Base-by-base conservation (phyloP, 2,113 vertebrate genomes). In the Pseudorhombus dupliciocellatus region DNA sequence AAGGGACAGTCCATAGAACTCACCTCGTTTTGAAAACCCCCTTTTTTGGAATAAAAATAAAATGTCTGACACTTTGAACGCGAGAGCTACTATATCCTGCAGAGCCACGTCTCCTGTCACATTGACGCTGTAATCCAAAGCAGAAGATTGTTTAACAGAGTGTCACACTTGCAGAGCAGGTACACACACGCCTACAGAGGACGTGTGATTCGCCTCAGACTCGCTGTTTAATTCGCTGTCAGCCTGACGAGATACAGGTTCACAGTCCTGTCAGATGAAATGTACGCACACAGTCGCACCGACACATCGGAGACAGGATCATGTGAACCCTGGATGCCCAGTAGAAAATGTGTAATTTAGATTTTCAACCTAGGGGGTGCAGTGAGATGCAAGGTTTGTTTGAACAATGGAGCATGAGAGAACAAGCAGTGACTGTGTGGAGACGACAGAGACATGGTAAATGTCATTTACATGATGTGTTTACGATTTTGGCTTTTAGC, bases 171-270 rank as follows among this genome's bases (percentile, higher is more conserved):
- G 3, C 34, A 64, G 34, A 64, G 58, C 67, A 70, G 51, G 28
- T 34, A 73, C 53, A 57, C 55, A 53, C 30, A 57, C 7, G 5
- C 40, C 59, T 22, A 26, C 31, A 79, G 55, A 81, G 42, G 63
- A 40, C 42, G 14, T 30, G 55, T 52, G 70, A 79, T 66, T 68
- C 46, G 26, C 55, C 55, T 46, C 53, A 72, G 72, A 77, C 78
- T 51, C 20, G 30, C 67, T 91, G 86, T 90, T 90, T 87, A 89
- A 88, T 72, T 84, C 62, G 18, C 75, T 78, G 87, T 90, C 88
- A 88, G 1, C 31, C 65, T 83, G 88, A 92, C 70, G 66, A 51
- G 84, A 75, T 24, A 28, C 88, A 91, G 90, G 66, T 84, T 75
- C 80, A 42, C 66, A 61, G 67, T 48, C 42, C 58, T 53, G 48